A percentile compares a stretch with the other conserved stretches of the same genome.
Conservation (phyloP, 2,797 vertebrate genomes). For the Paratrypauchen microcephalus region DNA sequence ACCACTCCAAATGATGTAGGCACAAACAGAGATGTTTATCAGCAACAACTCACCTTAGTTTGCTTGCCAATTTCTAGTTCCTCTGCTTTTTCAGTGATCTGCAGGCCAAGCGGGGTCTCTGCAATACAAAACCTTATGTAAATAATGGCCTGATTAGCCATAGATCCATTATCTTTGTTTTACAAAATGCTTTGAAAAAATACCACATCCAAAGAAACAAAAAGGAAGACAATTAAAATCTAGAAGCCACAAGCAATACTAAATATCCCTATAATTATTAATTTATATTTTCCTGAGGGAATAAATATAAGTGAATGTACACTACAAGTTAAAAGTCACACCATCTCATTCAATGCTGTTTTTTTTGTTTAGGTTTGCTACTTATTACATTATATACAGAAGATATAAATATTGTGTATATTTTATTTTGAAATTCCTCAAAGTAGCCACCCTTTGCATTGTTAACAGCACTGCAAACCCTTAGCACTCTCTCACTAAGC, state of each 20-base stretch:
- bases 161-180: not conserved
- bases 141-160: slow-evolving; percentile 2
- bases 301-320: not conserved
- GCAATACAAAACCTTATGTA: slow-evolving; percentile 37
- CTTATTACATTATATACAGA: no score
- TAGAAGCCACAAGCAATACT: not conserved
- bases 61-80: slow-evolving; percentile 89
- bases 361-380: no score
- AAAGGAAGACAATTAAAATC: not conserved
- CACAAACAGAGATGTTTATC: slow-evolving; percentile 51
- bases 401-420: no score
- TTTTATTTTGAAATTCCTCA: no score
- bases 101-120: slow-evolving; percentile 86
- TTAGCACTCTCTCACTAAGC: no score
- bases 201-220: no score
- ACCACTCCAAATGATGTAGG: slow-evolving; percentile 52
- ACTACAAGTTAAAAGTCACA: no score
- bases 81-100: slow-evolving; percentile 80
- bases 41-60: slow-evolving; percentile 81
- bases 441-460: no score
- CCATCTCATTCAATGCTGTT: no score
- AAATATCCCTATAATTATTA: no score
- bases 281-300: not conserved
- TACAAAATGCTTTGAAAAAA: not conserved
- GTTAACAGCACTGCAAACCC: no score